Evolutionary conservation across 2,888 invertebrate genomes (phyloP).

Genomic region (Chouioia cunea): DNA sequence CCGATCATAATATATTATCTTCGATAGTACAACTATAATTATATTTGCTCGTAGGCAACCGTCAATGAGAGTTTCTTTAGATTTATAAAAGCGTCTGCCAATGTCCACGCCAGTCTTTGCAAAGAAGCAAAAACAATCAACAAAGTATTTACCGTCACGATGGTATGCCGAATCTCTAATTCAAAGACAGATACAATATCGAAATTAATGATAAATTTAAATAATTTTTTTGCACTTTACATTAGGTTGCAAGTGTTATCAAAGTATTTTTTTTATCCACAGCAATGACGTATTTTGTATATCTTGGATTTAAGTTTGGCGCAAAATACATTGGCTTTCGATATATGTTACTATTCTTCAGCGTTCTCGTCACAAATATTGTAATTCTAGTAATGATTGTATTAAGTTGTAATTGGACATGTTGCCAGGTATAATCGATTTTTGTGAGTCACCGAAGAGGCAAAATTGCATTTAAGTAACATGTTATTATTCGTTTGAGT

Average conservation of each 20-base stretch:
- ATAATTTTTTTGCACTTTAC: neutral
- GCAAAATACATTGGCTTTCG: neutral
- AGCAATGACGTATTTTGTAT: constrained; percentile 14
- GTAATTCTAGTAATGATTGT: constrained; percentile 18
- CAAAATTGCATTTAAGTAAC: neutral
- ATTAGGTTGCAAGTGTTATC: constrained; percentile 17
- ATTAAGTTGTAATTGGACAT: constrained; percentile 28
- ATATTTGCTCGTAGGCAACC: neutral
- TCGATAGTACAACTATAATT: neutral
- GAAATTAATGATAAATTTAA: neutral
- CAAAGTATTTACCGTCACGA: constrained; percentile 15
- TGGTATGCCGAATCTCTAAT: constrained; percentile 7
- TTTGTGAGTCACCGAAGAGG: neutral
- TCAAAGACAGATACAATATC: neutral
- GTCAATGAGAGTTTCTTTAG: neutral
- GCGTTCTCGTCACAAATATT: neutral
- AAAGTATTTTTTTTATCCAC: constrained; percentile 30
- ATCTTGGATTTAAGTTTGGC: constrained; percentile 3
- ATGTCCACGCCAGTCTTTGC: constrained; percentile 29
- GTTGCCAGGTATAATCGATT: neutral
- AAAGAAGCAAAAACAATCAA: constrained; percentile 22
- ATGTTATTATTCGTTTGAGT: neutral
- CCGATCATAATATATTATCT: neutral
- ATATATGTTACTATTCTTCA: neutral
- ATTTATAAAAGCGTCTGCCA: neutral